Conservation (phyloP, 2,888 invertebrate genomes). For the Caenorhabditis macrosperma region DNA sequence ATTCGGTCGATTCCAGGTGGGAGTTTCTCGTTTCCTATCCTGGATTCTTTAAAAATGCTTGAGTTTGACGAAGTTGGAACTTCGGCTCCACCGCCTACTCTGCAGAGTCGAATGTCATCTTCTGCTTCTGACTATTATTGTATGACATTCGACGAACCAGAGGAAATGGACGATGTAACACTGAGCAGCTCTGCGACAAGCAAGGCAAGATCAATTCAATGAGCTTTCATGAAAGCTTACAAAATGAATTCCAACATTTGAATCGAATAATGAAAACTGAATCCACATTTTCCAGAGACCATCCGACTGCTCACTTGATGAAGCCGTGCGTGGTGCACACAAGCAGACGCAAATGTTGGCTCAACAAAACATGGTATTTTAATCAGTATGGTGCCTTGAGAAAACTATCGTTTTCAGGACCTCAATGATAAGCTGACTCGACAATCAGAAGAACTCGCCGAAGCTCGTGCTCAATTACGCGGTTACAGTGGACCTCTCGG, state of each 20-base stretch:
- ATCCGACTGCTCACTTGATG: constrained; percentile 68
- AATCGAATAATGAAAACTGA: not conserved
- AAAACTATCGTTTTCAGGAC: constrained; percentile 58
- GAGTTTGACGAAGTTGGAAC: constrained; percentile 60
- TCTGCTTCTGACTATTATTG: constrained; percentile 66
- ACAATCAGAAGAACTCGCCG: constrained; percentile 73
- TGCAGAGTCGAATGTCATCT: constrained; percentile 43
- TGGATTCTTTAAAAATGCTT: constrained; percentile 26
- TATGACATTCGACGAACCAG: constrained; percentile 70
- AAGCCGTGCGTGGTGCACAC: constrained; percentile 62
- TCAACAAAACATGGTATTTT: constrained; percentile 69
- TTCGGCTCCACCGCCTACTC: constrained; percentile 38
- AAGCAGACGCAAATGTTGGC: constrained; percentile 65
- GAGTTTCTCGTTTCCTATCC: not conserved
- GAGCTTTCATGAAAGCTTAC: no score
- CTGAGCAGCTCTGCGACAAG: constrained; percentile 58
- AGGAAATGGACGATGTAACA: constrained; percentile 57
- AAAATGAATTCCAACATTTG: not conserved
- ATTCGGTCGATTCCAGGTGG: constrained; percentile 2
- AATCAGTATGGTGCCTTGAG: not conserved
- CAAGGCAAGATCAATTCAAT: constrained; percentile 64
- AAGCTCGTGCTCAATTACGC: constrained; percentile 73
- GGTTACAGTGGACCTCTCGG: constrained; percentile 68
- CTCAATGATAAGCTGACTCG: constrained; percentile 74
- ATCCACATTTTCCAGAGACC: constrained; percentile 59